Conservation (phyloP, 1,140 invertebrate genomes). For the Calliopsis andreniformis region DNA sequence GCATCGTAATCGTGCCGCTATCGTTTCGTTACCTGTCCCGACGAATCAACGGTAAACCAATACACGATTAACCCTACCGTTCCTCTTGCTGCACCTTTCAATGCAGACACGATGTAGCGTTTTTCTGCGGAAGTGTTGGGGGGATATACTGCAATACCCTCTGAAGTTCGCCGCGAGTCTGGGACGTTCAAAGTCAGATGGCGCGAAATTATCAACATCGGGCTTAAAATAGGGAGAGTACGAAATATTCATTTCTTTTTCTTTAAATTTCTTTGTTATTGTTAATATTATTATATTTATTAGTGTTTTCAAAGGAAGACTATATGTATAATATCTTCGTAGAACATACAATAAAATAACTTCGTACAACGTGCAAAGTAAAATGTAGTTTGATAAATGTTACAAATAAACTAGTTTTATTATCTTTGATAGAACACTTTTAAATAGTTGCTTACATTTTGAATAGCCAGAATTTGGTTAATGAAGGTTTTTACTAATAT, state of each 20-base stretch:
- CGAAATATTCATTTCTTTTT: too few species aligned
- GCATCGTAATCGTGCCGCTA: constrained; percentile 79
- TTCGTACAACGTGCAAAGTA: too few species aligned
- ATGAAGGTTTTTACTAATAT: too few species aligned
- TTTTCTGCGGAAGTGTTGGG: constrained; percentile 52
- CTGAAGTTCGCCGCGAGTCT: constrained; percentile 48
- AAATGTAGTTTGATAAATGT: too few species aligned
- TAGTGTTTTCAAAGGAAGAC: too few species aligned
- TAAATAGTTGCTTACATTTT: too few species aligned
- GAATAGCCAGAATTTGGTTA: too few species aligned
- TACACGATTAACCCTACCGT: constrained; percentile 53
- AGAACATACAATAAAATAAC: too few species aligned
- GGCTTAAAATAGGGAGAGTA: too few species aligned
- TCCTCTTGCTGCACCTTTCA: constrained; percentile 56
- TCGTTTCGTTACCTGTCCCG: constrained; percentile 66
- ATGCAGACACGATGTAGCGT: constrained; percentile 67
- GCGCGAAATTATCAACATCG: constrained; percentile 14
- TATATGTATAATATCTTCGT: too few species aligned
- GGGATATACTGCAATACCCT: constrained; percentile 34
- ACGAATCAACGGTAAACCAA: constrained; percentile 53
- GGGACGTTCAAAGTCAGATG: constrained; percentile 38
- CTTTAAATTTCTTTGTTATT: neutral
- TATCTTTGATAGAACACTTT: too few species aligned
- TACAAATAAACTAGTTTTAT: too few species aligned
- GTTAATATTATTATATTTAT: neutral